phyloP scores from a whole-genome alignment of 2,888 invertebrate species.

The Linnaemya tessellans region DNA sequence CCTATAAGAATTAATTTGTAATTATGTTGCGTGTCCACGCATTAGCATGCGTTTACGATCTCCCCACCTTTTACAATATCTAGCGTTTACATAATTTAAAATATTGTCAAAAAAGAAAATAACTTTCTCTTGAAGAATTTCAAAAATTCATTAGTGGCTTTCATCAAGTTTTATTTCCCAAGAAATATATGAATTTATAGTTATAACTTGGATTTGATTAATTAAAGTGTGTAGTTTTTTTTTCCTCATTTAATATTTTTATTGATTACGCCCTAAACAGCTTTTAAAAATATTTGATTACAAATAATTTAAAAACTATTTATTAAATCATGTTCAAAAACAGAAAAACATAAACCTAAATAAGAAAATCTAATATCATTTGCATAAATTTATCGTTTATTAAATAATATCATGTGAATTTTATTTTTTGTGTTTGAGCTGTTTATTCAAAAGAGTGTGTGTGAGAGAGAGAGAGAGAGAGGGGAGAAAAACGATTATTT shows the following conservation, averaged over 20 bases:
- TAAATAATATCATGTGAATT: slow-evolving; percentile 7
- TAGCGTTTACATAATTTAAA: slow-evolving; percentile 29
- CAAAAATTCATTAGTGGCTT: not conserved
- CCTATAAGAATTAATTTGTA: not conserved
- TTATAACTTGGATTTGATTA: slow-evolving; percentile 7
- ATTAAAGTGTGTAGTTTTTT: not conserved
- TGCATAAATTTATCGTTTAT: slow-evolving; percentile 28
- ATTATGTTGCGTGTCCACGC: not conserved
- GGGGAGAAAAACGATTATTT: not conserved
- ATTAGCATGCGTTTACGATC: not conserved
- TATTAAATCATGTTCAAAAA: slow-evolving; percentile 19
- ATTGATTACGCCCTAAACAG: slow-evolving; percentile 6
- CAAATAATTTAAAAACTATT: slow-evolving; percentile 11
- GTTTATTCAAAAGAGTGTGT: not conserved
- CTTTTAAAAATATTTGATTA: not conserved
- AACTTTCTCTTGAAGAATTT: slow-evolving; percentile 56
- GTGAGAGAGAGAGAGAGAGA: too few species aligned
- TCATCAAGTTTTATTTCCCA: not conserved
- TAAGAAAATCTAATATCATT: not conserved
- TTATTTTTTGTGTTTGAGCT: not conserved
- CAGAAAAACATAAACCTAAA: not conserved
- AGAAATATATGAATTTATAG: not conserved
- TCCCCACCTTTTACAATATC: not conserved
- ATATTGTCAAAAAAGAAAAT: not conserved
- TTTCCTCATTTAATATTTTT: not conserved